These are phyloP conservation scores for Halcyon senegalensis DNA, from an alignment of 2,113 vertebrate genomes.

Conservation along the genomic window DNA sequence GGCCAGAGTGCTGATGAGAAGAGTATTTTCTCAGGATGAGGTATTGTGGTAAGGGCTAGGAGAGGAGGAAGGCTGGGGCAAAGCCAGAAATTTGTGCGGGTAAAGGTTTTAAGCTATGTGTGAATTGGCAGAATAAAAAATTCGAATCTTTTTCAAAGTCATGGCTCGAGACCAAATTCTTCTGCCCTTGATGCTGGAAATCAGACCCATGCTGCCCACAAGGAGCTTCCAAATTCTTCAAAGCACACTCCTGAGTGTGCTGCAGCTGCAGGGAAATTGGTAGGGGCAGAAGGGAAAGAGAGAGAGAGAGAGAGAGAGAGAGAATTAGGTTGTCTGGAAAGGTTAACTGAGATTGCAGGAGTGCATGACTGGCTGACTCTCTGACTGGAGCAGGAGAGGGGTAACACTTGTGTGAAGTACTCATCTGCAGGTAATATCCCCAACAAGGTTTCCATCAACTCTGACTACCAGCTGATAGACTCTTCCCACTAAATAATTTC, in stretches of 20 bases:
- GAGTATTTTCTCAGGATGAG: background rate
- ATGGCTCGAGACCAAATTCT: background rate
- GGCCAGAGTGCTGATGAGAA: background rate
- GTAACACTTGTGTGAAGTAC: background rate
- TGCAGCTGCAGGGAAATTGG: background rate
- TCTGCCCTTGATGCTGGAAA: background rate
- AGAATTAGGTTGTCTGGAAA: background rate
- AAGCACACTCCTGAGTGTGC: background rate
- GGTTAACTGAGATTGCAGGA: background rate
- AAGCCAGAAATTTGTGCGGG: background rate
- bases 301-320: background rate
- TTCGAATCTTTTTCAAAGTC: background rate
- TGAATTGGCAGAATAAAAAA: background rate
- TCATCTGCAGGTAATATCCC: background rate
- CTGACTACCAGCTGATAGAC: rapidly evolving
- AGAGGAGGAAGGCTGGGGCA: background rate
- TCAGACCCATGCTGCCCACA: background rate
- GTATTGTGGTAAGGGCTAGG: background rate
- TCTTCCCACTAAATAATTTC: background rate
- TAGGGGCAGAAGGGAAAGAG: background rate
- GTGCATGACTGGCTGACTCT: background rate
- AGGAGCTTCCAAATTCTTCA: background rate
- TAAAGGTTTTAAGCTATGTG: background rate
- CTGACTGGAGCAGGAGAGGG: background rate
- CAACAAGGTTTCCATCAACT: background rate